A percentile compares a stretch with the other conserved stretches of the same genome.
phyloP scores from a whole-genome alignment of 2,797 vertebrate species.

The Sphenopsis melanotis region DNA sequence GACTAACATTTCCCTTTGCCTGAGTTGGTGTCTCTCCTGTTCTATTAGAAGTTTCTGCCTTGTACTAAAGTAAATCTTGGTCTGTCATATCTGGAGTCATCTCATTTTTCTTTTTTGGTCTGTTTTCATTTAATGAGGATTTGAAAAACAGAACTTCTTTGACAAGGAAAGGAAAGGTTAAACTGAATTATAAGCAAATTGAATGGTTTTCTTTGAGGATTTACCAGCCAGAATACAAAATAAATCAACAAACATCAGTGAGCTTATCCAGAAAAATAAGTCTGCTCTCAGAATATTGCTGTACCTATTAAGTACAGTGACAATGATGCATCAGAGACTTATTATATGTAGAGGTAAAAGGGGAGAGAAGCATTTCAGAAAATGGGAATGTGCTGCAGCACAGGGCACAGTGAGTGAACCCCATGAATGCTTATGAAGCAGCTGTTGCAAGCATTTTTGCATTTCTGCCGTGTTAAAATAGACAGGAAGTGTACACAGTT shows the following conservation, averaged over 20 bases:
- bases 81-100: neutral
- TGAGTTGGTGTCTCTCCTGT: neutral
- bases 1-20: neutral
- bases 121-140: neutral
- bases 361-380: neutral
- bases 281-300: neutral
- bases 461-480: neutral
- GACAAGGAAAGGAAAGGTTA: neutral
- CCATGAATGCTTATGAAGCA: neutral
- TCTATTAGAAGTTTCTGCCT: neutral
- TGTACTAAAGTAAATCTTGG: neutral
- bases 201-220: neutral
- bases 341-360: neutral
- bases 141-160: neutral
- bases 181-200: neutral
- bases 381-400: neutral
- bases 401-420: neutral
- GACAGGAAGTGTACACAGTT: neutral
- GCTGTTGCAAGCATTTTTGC: neutral
- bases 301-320: neutral
- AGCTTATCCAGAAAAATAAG: neutral
- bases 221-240: neutral
- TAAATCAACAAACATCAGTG: neutral
- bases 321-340: neutral
- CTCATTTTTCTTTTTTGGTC: neutral